Percentiles rank a stretch among this genome's conserved stretches.
These are phyloP conservation scores for Sipha flava DNA, from an alignment of 1,140 invertebrate species.

Conservation along the genomic window DNA sequence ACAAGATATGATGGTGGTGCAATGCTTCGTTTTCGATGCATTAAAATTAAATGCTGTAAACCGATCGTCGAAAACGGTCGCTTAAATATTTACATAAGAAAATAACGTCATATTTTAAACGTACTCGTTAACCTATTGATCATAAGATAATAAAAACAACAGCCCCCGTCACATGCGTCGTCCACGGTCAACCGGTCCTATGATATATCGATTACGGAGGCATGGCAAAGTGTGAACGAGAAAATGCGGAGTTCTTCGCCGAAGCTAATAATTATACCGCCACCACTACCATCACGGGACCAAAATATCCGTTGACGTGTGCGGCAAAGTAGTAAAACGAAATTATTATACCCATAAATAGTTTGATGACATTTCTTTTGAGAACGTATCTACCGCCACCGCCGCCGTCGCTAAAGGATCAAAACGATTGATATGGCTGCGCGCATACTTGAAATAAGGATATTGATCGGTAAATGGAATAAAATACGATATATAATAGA, in stretches of 20 bases:
- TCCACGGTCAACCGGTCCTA: background rate
- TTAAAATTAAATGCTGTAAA: background rate
- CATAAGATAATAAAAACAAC: background rate
- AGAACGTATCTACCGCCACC: background rate
- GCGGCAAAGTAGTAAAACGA: background rate
- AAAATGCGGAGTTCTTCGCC: conserved; percentile 3
- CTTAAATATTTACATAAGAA: background rate
- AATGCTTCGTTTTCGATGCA: no score
- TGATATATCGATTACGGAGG: background rate
- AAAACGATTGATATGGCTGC: no score
- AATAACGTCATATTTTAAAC: background rate
- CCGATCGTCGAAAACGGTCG: background rate
- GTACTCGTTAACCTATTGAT: background rate
- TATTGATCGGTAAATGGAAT: no score
- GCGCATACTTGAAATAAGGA: no score
- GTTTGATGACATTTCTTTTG: background rate
- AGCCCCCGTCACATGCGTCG: background rate
- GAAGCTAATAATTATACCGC: background rate
- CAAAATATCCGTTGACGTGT: background rate
- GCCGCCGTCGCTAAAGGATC: background rate
- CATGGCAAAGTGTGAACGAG: background rate
- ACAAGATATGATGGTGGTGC: no score
- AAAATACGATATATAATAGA: no score
- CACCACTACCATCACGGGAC: background rate
- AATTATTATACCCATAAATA: conserved; percentile 24